Percentiles rank a stretch among this genome's conserved stretches.
Evolutionary conservation across 2,113 vertebrate species (phyloP).

Genomic region (zebrafish (Danio rerio)): GRCz12tu NC_133192.1:50932001-50932500

Average conservation of each 20-base stretch:
- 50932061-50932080: slow-evolving; percentile 74
- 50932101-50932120: slow-evolving; percentile 70
- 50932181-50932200: slow-evolving; percentile 44
- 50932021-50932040: slow-evolving; percentile 69
- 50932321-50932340: slow-evolving; percentile 68
- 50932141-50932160: slow-evolving; percentile 54
- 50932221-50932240: slow-evolving; percentile 46
- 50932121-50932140: slow-evolving; percentile 65
- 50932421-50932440: no score
- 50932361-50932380: slow-evolving; percentile 62
- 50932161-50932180: slow-evolving; percentile 43
- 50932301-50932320: slow-evolving; percentile 69
- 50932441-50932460: no score
- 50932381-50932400: slow-evolving; percentile 60
- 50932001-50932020: slow-evolving; percentile 73
- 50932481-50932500: no score
- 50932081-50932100: slow-evolving; percentile 60
- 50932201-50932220: slow-evolving; percentile 11
- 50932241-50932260: slow-evolving; percentile 59
- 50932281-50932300: slow-evolving; percentile 64
- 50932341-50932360: slow-evolving; percentile 64
- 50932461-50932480: no score
- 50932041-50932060: slow-evolving; percentile 72
- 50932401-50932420: slow-evolving; percentile 10
- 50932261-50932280: slow-evolving; percentile 67